Evolutionary conservation across 2,888 invertebrate species (phyloP), one percentile per base, ranked within the genome.

Genomic region (Campoletis raptor): DNA sequence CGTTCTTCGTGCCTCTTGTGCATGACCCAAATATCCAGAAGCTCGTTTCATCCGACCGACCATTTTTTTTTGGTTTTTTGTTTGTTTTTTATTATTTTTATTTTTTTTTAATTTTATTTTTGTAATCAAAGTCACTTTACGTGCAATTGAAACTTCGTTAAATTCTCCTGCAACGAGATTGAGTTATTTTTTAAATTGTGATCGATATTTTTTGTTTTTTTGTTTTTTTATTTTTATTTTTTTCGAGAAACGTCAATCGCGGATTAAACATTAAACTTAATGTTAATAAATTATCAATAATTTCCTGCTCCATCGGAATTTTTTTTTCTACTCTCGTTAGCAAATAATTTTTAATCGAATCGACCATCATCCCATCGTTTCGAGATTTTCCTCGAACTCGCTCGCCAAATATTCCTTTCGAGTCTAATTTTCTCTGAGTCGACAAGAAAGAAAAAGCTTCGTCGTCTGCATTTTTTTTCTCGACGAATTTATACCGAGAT

Each of bases 11-110:
- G 52, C 79, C 61, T 82, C 18, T 61, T 36, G 45, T 52, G 72
- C 61, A 52, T 73, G 81, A 73, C 81, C 81, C 40, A 81, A 73
- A 81, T 81, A 73, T 81, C 52, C 66, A 18, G 12, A 64, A 81
- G 52, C 52, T 81, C 73, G 21, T 40, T 48, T 73, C 66, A 37
- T 48, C 45, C 30, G 9, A n/a, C 18, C 48, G 66, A 72, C 64
- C 21, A 15, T 40, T 45, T 24, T 45, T 24, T 74, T 57, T 57
- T 54, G 12, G 1, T 0, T 5, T 52, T 72, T 45, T 52, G 1
- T 30, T 30, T 30, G 30, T 30, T 30, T 1, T 30, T 30, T n/a
- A n/a, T n/a, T n/a, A n/a, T n/a, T n/a, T n/a, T n/a, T n/a, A n/a
- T n/a, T n/a, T n/a, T n/a, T n/a, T n/a, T n/a, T n/a, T n/a, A n/a